A percentile compares a stretch with the other conserved stretches of the same genome.
These are phyloP conservation scores for Cheilosia soror DNA, from an alignment of 2,888 invertebrate genomes.

Conservation along the genomic window DNA sequence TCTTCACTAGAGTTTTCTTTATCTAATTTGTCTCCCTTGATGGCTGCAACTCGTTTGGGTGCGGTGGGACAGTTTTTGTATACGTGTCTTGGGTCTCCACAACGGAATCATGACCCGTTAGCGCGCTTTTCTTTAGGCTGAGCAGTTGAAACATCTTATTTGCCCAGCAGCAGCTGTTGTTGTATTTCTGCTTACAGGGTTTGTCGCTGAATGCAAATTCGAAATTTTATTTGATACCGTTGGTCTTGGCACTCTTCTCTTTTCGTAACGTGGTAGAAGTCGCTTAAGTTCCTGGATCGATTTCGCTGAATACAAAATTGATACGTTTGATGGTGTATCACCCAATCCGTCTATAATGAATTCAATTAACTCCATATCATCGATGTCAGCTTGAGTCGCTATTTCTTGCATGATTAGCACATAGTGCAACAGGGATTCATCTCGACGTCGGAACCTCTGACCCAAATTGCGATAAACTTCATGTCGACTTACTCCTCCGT, in stretches of 20 bases:
- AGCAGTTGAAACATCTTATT: constrained; percentile 33
- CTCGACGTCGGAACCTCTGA: background rate
- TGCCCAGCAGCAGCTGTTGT: background rate
- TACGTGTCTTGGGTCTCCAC: constrained; percentile 15
- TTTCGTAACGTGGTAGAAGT: constrained; percentile 16
- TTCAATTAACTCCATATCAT: constrained; percentile 22
- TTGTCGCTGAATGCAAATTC: background rate
- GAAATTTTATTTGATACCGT: background rate
- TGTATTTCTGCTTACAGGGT: background rate
- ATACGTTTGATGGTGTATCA: constrained; percentile 14
- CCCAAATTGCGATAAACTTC: constrained; percentile 6
- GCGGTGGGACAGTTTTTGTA: constrained; percentile 14
- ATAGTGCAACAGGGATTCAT: constrained; percentile 17
- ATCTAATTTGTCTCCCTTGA: background rate
- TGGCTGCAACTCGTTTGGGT: constrained; percentile 15
- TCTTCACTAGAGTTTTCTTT: constrained; percentile 9
- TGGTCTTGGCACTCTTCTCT: constrained; percentile 7
- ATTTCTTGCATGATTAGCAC: constrained; percentile 41
- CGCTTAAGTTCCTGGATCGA: constrained; percentile 11
- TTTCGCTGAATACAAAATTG: constrained; percentile 17
- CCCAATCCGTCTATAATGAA: constrained; percentile 29
- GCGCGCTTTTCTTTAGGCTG: constrained; percentile 41
- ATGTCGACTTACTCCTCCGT: background rate
- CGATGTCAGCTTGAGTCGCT: constrained; percentile 12
- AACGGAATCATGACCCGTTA: too few species aligned